phyloP scores from a whole-genome alignment of 1,140 invertebrate species.

The Cydia fagiglandana region DNA sequence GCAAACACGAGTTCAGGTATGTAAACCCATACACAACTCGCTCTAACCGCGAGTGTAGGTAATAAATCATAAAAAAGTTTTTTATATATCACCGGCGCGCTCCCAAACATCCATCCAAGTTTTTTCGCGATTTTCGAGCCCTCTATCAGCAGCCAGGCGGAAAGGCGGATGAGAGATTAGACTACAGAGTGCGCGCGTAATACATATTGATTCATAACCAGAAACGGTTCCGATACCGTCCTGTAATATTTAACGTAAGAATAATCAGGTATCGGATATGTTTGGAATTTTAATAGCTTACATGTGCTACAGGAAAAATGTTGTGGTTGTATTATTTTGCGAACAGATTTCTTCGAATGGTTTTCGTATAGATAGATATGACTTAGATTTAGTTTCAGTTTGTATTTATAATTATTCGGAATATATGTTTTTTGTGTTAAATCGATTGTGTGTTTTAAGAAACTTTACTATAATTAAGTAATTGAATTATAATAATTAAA shows the following conservation, averaged over 20 bases:
- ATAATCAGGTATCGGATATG: constrained; percentile 18
- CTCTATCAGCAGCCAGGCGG: constrained; percentile 23
- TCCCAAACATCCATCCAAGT: constrained; percentile 25
- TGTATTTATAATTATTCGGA: no score
- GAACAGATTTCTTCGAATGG: neutral
- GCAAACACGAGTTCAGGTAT: constrained; percentile 1
- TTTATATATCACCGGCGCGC: constrained; percentile 26
- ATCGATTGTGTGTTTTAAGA: neutral
- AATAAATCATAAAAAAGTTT: constrained; percentile 30
- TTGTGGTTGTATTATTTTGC: neutral
- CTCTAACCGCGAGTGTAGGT: constrained; percentile 14
- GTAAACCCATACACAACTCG: constrained; percentile 3
- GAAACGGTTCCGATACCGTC: constrained; percentile 18
- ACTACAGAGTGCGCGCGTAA: constrained; percentile 15
- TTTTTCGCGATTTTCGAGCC: constrained; percentile 32
- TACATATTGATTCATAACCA: constrained; percentile 30
- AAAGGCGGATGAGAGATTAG: constrained; percentile 32
- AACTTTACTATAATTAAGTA: no score
- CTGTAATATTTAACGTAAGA: constrained; percentile 31
- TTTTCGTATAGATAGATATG: no score
- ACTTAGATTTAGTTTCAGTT: neutral
- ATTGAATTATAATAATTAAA: no score
- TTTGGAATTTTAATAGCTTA: constrained; percentile 10
- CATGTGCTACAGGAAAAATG: neutral
- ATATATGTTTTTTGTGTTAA: neutral